phyloP scores from a whole-genome alignment of 2,113 vertebrate genomes.

The Silurus asotus region DNA sequence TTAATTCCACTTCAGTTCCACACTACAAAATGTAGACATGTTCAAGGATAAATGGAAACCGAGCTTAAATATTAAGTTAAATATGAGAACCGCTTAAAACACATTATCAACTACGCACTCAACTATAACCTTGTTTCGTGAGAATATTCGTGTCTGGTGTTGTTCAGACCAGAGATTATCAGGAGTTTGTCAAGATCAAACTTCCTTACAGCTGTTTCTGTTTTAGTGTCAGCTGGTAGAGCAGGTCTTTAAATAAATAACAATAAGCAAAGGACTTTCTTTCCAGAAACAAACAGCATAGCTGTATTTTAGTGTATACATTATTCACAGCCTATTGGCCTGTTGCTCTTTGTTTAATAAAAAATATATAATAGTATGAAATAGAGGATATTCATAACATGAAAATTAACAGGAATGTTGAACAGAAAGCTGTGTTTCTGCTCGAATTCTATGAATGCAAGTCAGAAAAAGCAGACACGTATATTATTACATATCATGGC shows the following conservation, averaged over 20 bases:
- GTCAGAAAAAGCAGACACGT: background rate
- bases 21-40: background rate
- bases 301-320: background rate
- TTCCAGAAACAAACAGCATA: background rate
- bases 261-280: background rate
- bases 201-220: background rate
- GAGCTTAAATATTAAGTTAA: no score
- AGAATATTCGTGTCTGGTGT: background rate
- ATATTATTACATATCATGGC: background rate
- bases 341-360: background rate
- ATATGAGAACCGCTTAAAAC: no score
- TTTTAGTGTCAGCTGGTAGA: background rate
- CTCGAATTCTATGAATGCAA: background rate
- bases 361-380: background rate
- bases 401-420: background rate
- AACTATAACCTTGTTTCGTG: background rate
- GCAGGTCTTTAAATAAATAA: background rate
- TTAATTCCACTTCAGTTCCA: background rate
- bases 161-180: background rate
- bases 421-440: background rate
- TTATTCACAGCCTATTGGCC: background rate
- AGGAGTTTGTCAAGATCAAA: no score
- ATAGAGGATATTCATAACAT: background rate
- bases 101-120: background rate
- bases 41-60: background rate